Conservation (phyloP, 1,140 invertebrate genomes). For the Heliconius congener region DNA sequence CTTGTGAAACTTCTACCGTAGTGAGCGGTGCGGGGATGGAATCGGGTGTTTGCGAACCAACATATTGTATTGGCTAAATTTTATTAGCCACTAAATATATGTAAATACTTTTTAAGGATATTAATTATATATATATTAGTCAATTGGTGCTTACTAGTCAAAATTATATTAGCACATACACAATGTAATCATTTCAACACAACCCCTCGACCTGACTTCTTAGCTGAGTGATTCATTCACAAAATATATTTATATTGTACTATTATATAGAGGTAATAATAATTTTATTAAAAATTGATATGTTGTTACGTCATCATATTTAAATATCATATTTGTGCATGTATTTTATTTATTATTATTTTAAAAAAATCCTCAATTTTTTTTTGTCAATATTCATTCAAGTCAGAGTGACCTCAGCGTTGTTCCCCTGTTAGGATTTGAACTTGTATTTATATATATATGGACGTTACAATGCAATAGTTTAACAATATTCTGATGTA, state of each 20-base stretch:
- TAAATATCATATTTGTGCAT: not conserved
- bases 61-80: conserved; percentile 70
- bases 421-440: conserved; percentile 27
- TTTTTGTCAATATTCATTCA: not conserved
- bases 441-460: conserved; percentile 16
- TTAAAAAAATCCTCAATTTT: not conserved
- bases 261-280: conserved; percentile 6
- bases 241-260: conserved; percentile 24
- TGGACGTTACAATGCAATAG: conserved; percentile 21
- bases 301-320: not conserved
- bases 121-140: conserved; percentile 59
- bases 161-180: conserved; percentile 77
- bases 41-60: conserved; percentile 41
- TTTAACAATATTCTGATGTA: conserved; percentile 21
- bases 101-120: conserved; percentile 69
- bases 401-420: not conserved
- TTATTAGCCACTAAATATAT: conserved; percentile 65
- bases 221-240: not conserved
- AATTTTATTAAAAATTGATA: not conserved
- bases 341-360: not conserved
- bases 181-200: conserved; percentile 38
- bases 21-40: not conserved
- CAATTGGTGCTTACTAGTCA: conserved; percentile 81
- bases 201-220: not conserved
- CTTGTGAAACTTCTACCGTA: not conserved